Base-by-base conservation (phyloP, 1,140 invertebrate genomes). In the Vanessa tameamea region DNA sequence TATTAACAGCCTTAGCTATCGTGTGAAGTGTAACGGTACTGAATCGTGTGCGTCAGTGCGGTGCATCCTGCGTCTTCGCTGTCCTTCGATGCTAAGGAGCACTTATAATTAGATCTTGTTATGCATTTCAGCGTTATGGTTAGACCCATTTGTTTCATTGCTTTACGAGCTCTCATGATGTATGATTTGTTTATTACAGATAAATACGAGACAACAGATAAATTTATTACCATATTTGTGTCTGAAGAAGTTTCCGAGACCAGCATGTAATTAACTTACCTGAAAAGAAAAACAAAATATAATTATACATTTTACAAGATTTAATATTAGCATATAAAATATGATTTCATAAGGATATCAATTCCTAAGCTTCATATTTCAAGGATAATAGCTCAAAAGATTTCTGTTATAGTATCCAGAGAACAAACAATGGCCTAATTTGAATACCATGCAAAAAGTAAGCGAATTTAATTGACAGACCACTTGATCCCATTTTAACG, bases 71-170 rank as follows among this genome's bases (percentile, higher is more conserved):
- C 74, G 63, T 75, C 75, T 72, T 64, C 43, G n/a, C 59, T 57
- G 68, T 76, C 75, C 75, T 79, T 79, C 69, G 75, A 57, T 55
- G 59, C 67, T 78, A 71, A 76, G 69, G 64, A 73, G 57, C 63
- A 63, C 48, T 79, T 76, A 76, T 76, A 79, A 76, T 79, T 73
- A 72, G 71, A 72, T 72, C 67, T 47, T 64, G 64, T 66, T 72
- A 67, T 72, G 71, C 64, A 72, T 66, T 67, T 61, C 53, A 57
- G 66, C 31, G 43, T 61, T 23, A 66, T 66, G 50, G 51, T 16
- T 47, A 47, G 16, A 31, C 9, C 53, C 23, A 59, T 67, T 72
- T 65, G 64, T 66, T 48, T 48, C 47, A 23, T 65, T 37, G 64
- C 66, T 47, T 59, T 55, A 47, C 20, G 66, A 37, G 37, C 37